Evolutionary conservation across 2,888 invertebrate genomes (phyloP), one percentile per base, ranked within the genome.

Genomic region (Diarsia dahlii): DNA sequence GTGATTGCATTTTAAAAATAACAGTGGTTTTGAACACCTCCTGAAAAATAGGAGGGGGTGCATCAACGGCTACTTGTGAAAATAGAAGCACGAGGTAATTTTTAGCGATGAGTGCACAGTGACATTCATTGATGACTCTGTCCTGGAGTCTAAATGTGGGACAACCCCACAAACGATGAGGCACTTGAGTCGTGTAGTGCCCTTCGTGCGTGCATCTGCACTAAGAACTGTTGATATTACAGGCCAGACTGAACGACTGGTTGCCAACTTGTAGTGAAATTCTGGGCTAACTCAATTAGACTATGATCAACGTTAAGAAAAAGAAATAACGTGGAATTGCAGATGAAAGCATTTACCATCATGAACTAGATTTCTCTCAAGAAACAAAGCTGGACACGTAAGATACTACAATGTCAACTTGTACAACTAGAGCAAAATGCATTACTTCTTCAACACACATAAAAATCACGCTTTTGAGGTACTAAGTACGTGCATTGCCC

Each of bases 1-100:
- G 71, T 72, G 73, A 76, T 75, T 80, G 84, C 71, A 82, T 84
- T 82, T 70, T 76, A 76, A 76, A 85, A 83, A 78, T 86, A 76
- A 71, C 68, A 10, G 52, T 58, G 13, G n/a, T 23, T 28, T 2
- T 23, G 23, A 46, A 28, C 46, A 81, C 50, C 23, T 50, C 23
- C 46, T 60, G 12, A 48, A 23, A 28, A 62, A n/a, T 20, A n/a
- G 39, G 6, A n/a, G 12, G n/a, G 20, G 28, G 54, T 78, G 48
- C 28, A 45, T 54, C n/a, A 28, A 48, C 46, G 13, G 52, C 1
- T 39, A 2, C 2, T 80, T 3, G 6, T 28, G 54, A 54, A 71
- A 63, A 54, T 54, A 54, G 20, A 34, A 34, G 20, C 5, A 73
- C 6, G 2, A 15, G 12, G 3, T 5, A 15, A 50, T 50, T 39